Percentiles rank a stretch among this genome's conserved stretches.
These are phyloP conservation scores for Drosophila mayaguana DNA, from an alignment of 2,888 invertebrate species.

Conservation along the genomic window DNA sequence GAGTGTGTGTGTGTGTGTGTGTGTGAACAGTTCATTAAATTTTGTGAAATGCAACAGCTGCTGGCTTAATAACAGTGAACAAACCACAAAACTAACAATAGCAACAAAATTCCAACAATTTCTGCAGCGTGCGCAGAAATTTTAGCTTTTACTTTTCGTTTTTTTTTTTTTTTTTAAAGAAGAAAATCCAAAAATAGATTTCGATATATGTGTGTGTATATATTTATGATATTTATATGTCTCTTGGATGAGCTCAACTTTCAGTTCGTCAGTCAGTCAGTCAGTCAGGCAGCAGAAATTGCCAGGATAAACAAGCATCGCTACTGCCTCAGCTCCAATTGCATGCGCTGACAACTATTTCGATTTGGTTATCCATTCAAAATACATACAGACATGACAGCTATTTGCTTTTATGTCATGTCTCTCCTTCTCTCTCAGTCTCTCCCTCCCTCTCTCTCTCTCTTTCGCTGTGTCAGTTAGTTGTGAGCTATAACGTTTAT, in stretches of 20 bases:
- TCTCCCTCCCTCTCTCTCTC: no score
- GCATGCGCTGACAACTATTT: constrained; percentile 58
- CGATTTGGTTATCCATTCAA: constrained; percentile 57
- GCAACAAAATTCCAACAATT: constrained; percentile 19
- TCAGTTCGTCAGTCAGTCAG: neutral
- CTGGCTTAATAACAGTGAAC: constrained; percentile 58
- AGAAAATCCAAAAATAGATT: neutral
- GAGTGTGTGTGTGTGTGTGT: constrained; percentile 6
- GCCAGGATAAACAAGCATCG: constrained; percentile 58
- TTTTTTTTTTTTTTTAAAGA: neutral
- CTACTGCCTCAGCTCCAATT: constrained; percentile 14
- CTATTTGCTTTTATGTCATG: constrained; percentile 78
- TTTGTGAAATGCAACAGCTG: constrained; percentile 68
- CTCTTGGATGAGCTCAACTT: constrained; percentile 22
- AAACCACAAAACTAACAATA: constrained; percentile 48
- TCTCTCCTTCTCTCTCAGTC: no score
- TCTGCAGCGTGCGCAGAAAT: constrained; percentile 6
- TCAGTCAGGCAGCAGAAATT: constrained; percentile 46
- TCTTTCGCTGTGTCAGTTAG: constrained; percentile 5
- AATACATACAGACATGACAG: constrained; percentile 53
- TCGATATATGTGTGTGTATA: neutral
- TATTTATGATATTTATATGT: constrained; percentile 37
- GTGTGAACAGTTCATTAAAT: constrained; percentile 58
- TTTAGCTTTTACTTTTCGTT: constrained; percentile 20
- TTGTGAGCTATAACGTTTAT: constrained; percentile 67